Base-by-base conservation (phyloP, 2,797 vertebrate genomes). In the Darevskia mixta region DNA sequence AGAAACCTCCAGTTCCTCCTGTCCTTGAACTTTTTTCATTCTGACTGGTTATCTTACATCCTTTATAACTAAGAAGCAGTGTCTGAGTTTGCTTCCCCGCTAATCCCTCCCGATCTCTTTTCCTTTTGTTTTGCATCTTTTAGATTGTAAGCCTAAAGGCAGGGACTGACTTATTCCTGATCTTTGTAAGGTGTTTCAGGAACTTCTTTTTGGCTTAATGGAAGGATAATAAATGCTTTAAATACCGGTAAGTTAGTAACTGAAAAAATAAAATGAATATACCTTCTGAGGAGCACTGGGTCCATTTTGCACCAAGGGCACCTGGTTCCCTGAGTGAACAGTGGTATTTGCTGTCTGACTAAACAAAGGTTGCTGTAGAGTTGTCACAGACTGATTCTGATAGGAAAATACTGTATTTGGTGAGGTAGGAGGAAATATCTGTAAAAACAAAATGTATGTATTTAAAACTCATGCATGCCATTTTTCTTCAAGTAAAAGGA, bases 381-480 rank as follows among this genome's bases (percentile, higher is more conserved):
- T 95, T 73, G 97, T 94, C 85, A 97, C 95, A 1, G 95, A 93
- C 35, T 97, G 97, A 90, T 95, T 95, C 88, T 96, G 96, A 90
- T 97, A 97, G 0, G 97, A 94, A 91, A 97, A 96, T n/a, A 94
- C 96, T 79, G 97, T 85, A 91, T 91, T 94, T 81, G 97, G 90
- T 78, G 97, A 97, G 89, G 95, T 96, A 94, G 98, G 88, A 55
- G 98, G 96, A 94, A 98, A 96, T 93, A 96, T 96, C 98, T 99
- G 96, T 85, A 93, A 96, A 66, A 45, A 92, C 72, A 27, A 73
- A 29, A 83, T 2, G 23, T 13, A 27, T 38, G 8, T 7, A 10
- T 72, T 29, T 71, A 64, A 75, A 38, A 72, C 29, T 25, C 10
- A 15, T n/a, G 17, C 18, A n/a, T 9, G 23, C 13, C 4, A 1